Percentiles rank a stretch among this genome's conserved stretches.
These are phyloP conservation scores for Ambastaia sidthimunki DNA, from an alignment of 2,797 vertebrate species.

Conservation along the genomic window DNA sequence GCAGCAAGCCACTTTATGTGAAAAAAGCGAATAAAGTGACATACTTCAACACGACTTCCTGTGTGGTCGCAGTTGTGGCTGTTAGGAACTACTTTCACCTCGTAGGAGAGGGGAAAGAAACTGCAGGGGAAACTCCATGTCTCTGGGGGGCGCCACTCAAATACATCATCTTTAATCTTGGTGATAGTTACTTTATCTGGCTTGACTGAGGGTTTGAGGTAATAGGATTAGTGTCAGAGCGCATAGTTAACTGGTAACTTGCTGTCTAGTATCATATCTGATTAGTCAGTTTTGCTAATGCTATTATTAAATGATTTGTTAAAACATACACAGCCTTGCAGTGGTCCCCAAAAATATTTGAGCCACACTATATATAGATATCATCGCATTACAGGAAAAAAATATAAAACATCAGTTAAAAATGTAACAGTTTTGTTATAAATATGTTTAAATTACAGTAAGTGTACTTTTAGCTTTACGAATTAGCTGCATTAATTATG, in stretches of 20 bases:
- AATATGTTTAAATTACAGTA: not conserved
- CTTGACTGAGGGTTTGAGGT: constrained; percentile 64
- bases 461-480: no score
- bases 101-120: constrained; percentile 71
- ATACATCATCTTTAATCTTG: constrained; percentile 38
- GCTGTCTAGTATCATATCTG: not conserved
- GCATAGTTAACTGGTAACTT: not conserved
- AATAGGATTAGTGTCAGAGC: not conserved
- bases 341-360: not conserved
- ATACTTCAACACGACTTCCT: constrained; percentile 40
- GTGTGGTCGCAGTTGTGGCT: constrained; percentile 57
- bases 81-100: constrained; percentile 69
- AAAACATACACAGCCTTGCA: not conserved
- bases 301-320: not conserved
- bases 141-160: constrained; percentile 70
- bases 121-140: constrained; percentile 73
- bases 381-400: no score
- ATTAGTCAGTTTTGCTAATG: not conserved
- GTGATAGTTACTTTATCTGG: constrained; percentile 67
- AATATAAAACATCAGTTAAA: no score
- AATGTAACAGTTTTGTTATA: no score
- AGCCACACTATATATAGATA: not conserved
- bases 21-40: not conserved
- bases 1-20: no score
- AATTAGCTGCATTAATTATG: no score